Conservation (phyloP, 2,113 vertebrate genomes). For the Melanerpes aurifrons region DNA sequence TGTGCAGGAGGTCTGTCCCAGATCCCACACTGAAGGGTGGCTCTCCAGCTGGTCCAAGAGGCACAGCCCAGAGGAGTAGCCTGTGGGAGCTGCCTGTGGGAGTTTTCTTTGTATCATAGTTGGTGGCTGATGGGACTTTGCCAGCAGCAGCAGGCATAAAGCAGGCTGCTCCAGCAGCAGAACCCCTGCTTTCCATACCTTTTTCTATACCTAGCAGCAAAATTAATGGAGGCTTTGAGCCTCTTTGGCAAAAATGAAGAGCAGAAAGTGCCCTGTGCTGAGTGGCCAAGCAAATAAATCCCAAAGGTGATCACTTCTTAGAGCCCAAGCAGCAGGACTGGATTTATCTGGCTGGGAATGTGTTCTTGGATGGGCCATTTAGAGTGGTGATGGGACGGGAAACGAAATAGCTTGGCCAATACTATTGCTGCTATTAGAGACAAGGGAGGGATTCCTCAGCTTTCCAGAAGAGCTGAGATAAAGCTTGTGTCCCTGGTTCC, state of each 20-base stretch:
- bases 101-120: background rate
- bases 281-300: background rate
- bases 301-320: background rate
- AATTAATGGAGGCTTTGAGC: background rate
- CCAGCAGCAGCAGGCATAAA: background rate
- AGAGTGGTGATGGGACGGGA: background rate
- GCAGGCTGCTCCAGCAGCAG: background rate
- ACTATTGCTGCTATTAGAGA: background rate
- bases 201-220: background rate
- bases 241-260: conserved; percentile 4
- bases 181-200: background rate
- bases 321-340: background rate
- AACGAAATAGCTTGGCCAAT: background rate
- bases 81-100: no score
- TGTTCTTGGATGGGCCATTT: background rate
- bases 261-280: background rate
- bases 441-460: background rate
- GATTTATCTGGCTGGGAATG: background rate
- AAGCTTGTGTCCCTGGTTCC: background rate
- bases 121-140: background rate
- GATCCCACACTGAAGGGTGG: background rate
- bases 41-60: background rate
- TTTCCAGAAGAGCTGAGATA: background rate
- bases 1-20: background rate
- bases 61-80: background rate